phyloP scores from a whole-genome alignment of 1,140 invertebrate genomes.

The Ips typographus region DNA sequence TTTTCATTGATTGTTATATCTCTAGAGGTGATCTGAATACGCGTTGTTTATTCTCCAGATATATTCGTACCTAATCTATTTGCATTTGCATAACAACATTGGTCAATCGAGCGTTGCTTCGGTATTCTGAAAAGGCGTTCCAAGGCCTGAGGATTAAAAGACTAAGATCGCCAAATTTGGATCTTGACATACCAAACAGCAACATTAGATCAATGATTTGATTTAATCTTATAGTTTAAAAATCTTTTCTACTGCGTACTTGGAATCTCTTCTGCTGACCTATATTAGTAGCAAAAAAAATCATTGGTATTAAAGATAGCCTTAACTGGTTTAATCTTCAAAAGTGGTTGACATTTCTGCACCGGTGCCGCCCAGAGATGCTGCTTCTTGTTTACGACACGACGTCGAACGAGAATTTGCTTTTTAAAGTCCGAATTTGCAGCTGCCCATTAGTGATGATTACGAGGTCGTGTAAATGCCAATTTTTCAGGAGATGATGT shows the following conservation, averaged over 20 bases:
- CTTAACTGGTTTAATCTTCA: neutral
- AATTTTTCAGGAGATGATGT: neutral
- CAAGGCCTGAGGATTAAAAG: conserved; percentile 2
- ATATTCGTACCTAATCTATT: conserved; percentile 28
- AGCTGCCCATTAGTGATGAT: neutral
- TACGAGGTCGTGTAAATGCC: neutral
- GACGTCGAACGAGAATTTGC: neutral
- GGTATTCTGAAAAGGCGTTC: conserved; percentile 8
- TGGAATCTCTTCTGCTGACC: no score
- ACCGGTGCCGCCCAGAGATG: conserved; percentile 11
- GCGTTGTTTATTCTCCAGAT: conserved; percentile 28
- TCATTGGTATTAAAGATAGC: no score
- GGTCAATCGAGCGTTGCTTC: neutral
- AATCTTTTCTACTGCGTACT: no score
- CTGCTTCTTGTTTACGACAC: conserved; percentile 2
- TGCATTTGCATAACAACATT: conserved; percentile 31
- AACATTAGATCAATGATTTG: no score
- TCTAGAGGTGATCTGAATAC: conserved; percentile 34
- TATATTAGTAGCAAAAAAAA: no score
- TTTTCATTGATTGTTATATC: conserved; percentile 38
- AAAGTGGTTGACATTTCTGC: conserved; percentile 21
- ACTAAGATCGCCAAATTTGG: conserved; percentile 16
- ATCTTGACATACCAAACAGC: neutral
- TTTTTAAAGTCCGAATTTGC: conserved; percentile 5
- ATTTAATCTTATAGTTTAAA: no score